Percentiles rank a stretch among this genome's conserved stretches.
phyloP scores from a whole-genome alignment of 1,140 invertebrate genomes.

The Temnothorax curvispinosus region DNA sequence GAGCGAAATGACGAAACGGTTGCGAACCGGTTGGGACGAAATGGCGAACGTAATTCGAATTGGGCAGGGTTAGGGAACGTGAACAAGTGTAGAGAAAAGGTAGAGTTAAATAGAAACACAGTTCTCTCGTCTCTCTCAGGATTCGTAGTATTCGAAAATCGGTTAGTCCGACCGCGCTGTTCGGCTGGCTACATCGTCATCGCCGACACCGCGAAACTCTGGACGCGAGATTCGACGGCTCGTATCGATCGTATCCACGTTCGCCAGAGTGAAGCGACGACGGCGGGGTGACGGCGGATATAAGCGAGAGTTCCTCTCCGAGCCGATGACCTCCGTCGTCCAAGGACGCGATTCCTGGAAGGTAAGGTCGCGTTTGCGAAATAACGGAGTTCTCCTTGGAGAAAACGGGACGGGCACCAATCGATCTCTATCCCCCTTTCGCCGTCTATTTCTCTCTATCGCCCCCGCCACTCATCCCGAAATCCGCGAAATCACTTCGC shows the following conservation, averaged over 20 bases:
- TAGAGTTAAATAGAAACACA: neutral
- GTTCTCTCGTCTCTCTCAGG: neutral
- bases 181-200: neutral
- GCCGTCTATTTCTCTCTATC: conserved; percentile 1
- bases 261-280: conserved; percentile 59
- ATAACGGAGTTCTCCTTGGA: conserved; percentile 51
- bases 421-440: conserved; percentile 23
- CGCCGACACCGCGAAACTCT: neutral
- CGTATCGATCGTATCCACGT: conserved; percentile 63
- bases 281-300: neutral
- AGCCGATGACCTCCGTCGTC: conserved; percentile 56
- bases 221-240: conserved; percentile 33
- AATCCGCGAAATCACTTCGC: conserved; percentile 12
- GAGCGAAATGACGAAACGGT: neutral
- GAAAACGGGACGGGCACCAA: neutral
- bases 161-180: neutral
- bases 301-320: conserved; percentile 46
- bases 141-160: conserved; percentile 27
- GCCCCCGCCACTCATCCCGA: neutral
- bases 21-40: neutral
- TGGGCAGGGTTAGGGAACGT: neutral
- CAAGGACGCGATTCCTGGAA: conserved; percentile 62
- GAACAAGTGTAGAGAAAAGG: neutral
- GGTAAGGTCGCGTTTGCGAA: conserved; percentile 52
- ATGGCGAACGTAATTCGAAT: neutral